phyloP scores from a whole-genome alignment of 2,113 vertebrate genomes.

The Mesembrinibis cayennensis region DNA sequence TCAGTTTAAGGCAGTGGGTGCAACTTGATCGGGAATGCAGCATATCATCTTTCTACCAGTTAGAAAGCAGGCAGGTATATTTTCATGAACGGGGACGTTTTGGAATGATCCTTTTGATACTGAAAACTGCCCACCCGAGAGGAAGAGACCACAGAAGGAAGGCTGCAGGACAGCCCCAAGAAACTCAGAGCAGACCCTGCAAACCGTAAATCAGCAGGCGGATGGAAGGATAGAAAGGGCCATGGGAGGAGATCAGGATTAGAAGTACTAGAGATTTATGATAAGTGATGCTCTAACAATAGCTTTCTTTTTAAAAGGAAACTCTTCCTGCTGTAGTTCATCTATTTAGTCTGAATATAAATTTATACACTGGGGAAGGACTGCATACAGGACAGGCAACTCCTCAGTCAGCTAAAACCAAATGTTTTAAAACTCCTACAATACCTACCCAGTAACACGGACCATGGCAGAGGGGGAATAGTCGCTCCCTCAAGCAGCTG shows the following conservation, averaged over 20 bases:
- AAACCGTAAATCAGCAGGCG: neutral
- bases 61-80: neutral
- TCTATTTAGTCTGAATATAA: neutral
- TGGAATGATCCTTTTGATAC: neutral
- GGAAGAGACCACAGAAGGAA: neutral
- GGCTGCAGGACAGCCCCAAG: neutral
- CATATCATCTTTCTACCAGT: slow-evolving; percentile 25
- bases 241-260: neutral
- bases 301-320: slow-evolving; percentile 13
- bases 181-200: neutral
- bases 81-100: neutral
- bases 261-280: neutral
- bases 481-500: neutral
- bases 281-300: slow-evolving; percentile 5
- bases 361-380: neutral
- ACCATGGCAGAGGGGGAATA: neutral
- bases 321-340: slow-evolving; percentile 6
- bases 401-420: neutral
- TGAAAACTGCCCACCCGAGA: neutral
- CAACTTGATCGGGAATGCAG: slow-evolving; percentile 17
- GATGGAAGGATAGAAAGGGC: neutral
- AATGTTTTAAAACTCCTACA: neutral
- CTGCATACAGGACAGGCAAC: neutral
- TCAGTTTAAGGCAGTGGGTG: slow-evolving; percentile 56
- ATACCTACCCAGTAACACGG: neutral